Evolutionary conservation across 2,797 vertebrate genomes (phyloP).

Genomic region (Sebastes paucispinis): DNA sequence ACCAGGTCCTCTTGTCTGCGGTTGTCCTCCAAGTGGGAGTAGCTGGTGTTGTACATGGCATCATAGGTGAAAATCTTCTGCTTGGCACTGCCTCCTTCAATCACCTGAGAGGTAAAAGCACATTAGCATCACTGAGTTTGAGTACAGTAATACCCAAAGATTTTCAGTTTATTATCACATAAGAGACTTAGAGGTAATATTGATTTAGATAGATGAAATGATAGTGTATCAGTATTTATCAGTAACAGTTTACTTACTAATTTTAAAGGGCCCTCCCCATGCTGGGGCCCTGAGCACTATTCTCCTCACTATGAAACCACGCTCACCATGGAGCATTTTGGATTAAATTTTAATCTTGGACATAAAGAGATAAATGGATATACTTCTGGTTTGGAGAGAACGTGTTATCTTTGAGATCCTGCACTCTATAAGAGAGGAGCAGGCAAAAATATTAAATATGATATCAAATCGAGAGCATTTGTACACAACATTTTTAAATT

Average conservation of each 20-base stretch:
- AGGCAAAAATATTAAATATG: background rate
- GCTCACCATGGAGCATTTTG: background rate
- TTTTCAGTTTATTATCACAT: background rate
- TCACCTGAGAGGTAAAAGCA: conserved; percentile 78
- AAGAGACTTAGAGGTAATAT: background rate
- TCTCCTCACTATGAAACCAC: fast-evolving
- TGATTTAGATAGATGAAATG: background rate
- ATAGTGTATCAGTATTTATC: background rate
- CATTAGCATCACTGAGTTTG: background rate
- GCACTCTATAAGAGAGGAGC: background rate
- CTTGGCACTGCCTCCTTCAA: conserved; percentile 88
- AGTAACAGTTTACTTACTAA: background rate
- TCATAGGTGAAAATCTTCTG: conserved; percentile 97
- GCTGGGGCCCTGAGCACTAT: background rate
- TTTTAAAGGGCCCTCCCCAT: background rate
- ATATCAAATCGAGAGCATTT: background rate
- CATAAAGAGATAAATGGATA: background rate
- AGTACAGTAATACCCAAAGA: background rate
- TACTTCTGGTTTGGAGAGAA: background rate
- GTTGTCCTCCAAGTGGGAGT: conserved; percentile 90
- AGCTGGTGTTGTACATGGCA: conserved; percentile 93
- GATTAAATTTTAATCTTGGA: background rate
- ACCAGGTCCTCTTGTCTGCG: conserved; percentile 87
- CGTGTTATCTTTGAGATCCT: background rate
- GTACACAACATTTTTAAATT: background rate